Percentiles rank a stretch among this genome's conserved stretches.
Evolutionary conservation across 1,140 invertebrate species (phyloP).

Genomic region (Aphelenchoides fujianensis): DNA sequence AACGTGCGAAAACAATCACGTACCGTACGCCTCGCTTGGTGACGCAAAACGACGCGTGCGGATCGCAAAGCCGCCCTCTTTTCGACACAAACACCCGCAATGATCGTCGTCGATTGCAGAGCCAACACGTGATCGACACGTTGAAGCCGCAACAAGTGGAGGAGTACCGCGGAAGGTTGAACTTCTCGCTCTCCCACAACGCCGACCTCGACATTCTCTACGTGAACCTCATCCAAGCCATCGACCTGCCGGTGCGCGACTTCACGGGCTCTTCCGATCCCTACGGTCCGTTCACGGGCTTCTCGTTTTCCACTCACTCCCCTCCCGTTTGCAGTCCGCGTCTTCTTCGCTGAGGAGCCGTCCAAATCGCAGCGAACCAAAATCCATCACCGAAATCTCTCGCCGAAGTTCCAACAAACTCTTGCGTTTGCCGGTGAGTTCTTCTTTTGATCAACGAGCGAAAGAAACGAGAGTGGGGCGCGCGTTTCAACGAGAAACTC

Average conservation of each 20-base stretch:
- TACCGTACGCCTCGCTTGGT: too few species aligned
- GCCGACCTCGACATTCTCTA: constrained; percentile 43
- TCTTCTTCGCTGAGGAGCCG: constrained; percentile 88
- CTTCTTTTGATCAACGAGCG: too few species aligned
- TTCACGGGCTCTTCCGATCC: constrained; percentile 46
- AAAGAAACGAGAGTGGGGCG: too few species aligned
- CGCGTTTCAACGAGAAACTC: too few species aligned
- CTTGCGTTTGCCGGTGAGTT: constrained; percentile 91
- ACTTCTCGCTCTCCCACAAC: constrained; percentile 53
- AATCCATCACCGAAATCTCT: constrained; percentile 87
- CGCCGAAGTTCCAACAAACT: constrained; percentile 95
- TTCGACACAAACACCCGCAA: neutral
- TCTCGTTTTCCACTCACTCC: too few species aligned
- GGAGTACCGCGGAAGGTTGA: constrained; percentile 51
- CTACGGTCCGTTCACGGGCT: too few species aligned
- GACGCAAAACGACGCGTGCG: too few species aligned
- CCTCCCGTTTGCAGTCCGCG: too few species aligned
- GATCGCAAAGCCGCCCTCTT: too few species aligned
- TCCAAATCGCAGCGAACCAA: constrained; percentile 93
- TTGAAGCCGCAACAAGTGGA: constrained; percentile 46
- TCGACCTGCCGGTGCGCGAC: constrained; percentile 55
- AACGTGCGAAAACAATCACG: too few species aligned
- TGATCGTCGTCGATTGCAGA: constrained; percentile 31
- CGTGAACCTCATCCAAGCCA: constrained; percentile 52
- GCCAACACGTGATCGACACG: constrained; percentile 51